A percentile compares a stretch with the other conserved stretches of the same genome.
Evolutionary conservation across 2,888 invertebrate species (phyloP).

Genomic region (Laspeyria flexula): DNA sequence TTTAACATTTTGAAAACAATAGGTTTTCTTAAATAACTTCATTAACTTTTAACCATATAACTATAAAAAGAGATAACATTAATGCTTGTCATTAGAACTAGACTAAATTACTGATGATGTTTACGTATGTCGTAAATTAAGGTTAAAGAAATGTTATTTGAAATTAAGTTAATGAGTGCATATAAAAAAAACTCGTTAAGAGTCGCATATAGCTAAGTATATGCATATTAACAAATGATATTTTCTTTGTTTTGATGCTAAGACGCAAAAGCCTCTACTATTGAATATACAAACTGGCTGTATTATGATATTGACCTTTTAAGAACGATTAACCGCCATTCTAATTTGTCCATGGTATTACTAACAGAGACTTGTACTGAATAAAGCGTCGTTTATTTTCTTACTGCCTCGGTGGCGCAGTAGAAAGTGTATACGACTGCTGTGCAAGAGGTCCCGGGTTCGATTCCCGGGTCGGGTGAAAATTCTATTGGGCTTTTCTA

Average conservation of each 20-base stretch:
- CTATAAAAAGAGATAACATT: too few relatives aligned
- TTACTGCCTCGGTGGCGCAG: too few relatives aligned
- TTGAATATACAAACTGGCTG: conserved; percentile 17
- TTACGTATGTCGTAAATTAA: neutral
- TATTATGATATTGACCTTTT: conserved; percentile 36
- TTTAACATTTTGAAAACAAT: too few relatives aligned
- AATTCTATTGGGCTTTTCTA: too few relatives aligned
- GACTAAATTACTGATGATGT: neutral
- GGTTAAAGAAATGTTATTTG: conserved; percentile 10
- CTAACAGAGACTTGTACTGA: conserved; percentile 11
- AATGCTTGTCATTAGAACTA: neutral
- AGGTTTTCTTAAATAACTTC: too few relatives aligned
- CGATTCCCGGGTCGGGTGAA: too few relatives aligned
- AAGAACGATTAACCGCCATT: conserved; percentile 16
- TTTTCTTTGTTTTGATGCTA: conserved; percentile 8
- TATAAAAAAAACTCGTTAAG: conserved; percentile 2
- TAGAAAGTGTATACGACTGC: too few relatives aligned
- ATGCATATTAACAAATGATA: too few relatives aligned
- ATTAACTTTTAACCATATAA: too few relatives aligned
- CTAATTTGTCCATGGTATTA: conserved; percentile 20
- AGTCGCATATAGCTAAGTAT: too few relatives aligned
- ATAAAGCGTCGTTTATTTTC: neutral
- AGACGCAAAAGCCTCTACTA: conserved; percentile 5
- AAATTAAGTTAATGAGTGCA: conserved; percentile 7
- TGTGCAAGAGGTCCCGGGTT: too few relatives aligned